phyloP scores from a whole-genome alignment of 2,113 vertebrate species.

The Phylloscopus whistleri region DNA sequence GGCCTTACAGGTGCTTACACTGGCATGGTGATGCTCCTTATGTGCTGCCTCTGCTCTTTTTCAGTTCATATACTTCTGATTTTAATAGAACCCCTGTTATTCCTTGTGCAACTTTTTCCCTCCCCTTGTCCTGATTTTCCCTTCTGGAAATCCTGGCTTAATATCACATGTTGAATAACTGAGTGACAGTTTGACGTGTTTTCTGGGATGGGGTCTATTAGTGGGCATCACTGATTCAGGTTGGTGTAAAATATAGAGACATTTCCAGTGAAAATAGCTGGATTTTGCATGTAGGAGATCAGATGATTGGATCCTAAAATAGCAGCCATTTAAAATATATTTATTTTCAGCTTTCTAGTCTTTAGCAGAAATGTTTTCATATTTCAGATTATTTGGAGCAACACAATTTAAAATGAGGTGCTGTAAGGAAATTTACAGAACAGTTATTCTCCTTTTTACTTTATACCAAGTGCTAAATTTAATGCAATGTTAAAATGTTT shows the following conservation, averaged over 20 bases:
- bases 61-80: not conserved
- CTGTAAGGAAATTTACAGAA: not conserved
- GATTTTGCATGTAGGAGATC: not conserved
- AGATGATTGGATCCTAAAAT: not conserved
- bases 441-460: not conserved
- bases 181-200: not conserved
- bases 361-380: not conserved
- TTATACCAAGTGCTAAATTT: not conserved
- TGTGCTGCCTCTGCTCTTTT: not conserved
- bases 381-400: conserved; percentile 10
- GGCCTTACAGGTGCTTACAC: not conserved
- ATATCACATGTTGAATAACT: not conserved
- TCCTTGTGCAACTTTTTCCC: not conserved
- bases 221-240: not conserved
- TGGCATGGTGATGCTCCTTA: not conserved
- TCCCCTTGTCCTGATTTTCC: not conserved
- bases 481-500: not conserved
- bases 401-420: not conserved
- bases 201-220: not conserved
- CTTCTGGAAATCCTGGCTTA: not conserved
- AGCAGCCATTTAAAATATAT: not conserved
- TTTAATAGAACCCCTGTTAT: not conserved
- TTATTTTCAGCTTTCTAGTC: not conserved
- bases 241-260: not conserved
- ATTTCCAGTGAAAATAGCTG: not conserved